Base-by-base conservation (phyloP, 2,888 invertebrate species). In the Flabesymbios commensalis region DNA sequence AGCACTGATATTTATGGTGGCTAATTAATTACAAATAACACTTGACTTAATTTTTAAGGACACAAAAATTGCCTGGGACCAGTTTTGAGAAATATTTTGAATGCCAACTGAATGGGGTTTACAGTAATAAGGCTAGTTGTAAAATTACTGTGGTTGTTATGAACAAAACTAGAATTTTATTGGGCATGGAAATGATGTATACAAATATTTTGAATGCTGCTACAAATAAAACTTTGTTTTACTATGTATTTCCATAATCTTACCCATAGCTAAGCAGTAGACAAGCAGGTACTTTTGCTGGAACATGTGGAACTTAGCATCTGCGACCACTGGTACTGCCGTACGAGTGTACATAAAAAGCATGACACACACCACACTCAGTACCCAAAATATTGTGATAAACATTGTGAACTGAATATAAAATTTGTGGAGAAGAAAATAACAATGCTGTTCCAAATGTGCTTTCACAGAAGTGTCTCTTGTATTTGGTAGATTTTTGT, bases 241-340 rank as follows among this genome's bases (percentile, higher is more conserved):
- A 56, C 7, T 3, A 43, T 17, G 26, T 45, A 19, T 32, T 10
- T 39, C 7, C 2, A 19, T 26, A 26, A 29, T 4, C 73, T 72
- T 67, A 85, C 85, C 84, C 74, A 83, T 83, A 10, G 84, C 85
- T 61, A 85, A 74, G 57, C 84, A 66, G 66, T 85, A 85, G 14
- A 85, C 84, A 26, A 78, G 64, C 59, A 85, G 71, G 70, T 85
- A 85, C n/a, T 79, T 78, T 36, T 80, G 71, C 70, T 85, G 84
- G 69, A 85, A 84, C 24, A 69, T 63, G 45, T 72, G 71, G 69
- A 84, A 85, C 22, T 71, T 70, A 1, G 77, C 73, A 74, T 83
- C 83, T 32, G 66, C 74, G 56, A 70, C 65, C 2, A 75, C 47
- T n/a, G 75, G 65, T n/a, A 79, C 49, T 26, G 76, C 75, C 4